Conservation (phyloP, 1,140 invertebrate genomes). For the Hypsibius dujardini region DNA sequence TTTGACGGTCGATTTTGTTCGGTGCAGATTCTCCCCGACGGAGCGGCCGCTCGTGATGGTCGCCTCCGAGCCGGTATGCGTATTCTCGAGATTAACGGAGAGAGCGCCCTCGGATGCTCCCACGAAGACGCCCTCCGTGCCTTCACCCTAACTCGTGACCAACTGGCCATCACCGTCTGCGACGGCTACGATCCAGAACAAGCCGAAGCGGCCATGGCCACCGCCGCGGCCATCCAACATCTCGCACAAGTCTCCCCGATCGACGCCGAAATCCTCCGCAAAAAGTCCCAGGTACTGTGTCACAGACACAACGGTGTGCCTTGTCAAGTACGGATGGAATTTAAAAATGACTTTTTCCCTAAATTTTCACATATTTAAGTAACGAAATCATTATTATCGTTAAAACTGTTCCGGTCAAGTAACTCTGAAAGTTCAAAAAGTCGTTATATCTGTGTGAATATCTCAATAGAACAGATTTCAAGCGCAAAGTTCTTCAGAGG, state of each 20-base stretch:
- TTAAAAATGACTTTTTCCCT: no score
- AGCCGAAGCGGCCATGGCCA: slow-evolving; percentile 18
- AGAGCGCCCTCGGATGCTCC: slow-evolving; percentile 70
- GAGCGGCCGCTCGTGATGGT: slow-evolving; percentile 63
- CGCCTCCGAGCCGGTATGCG: slow-evolving; percentile 72
- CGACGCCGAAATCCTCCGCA: not conserved
- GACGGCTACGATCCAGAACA: slow-evolving; percentile 45
- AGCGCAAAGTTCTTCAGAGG: no score
- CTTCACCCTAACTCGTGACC: slow-evolving; percentile 59
- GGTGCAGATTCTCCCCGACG: slow-evolving; percentile 52
- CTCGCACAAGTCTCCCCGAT: not conserved
- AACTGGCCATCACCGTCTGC: slow-evolving; percentile 69
- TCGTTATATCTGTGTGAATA: no score
- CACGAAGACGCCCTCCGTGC: slow-evolving; percentile 86
- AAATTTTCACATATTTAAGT: no score
- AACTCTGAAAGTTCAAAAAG: no score
- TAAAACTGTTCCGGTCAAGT: no score
- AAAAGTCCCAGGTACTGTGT: not conserved
- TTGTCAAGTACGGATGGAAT: no score
- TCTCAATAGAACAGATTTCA: no score
- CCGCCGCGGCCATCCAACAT: slow-evolving; percentile 5
- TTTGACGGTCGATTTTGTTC: no score
- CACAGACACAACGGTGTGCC: no score
- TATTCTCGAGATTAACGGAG: slow-evolving; percentile 70
- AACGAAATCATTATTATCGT: no score